Conservation (phyloP, 1,140 invertebrate species). For the Macrosteles quadrilineatus region DNA sequence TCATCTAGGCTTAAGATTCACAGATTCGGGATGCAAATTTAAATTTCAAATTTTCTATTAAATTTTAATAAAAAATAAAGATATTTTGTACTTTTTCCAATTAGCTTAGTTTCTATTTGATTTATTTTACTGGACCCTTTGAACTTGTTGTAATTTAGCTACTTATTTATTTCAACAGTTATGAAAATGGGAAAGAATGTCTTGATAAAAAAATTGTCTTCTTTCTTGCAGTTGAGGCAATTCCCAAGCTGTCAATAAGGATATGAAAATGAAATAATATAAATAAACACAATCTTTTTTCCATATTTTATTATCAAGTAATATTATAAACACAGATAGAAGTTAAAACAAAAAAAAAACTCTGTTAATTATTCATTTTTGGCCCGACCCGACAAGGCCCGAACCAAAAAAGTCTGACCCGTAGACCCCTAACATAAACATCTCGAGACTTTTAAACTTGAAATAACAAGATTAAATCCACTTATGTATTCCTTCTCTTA, state of each 20-base stretch:
- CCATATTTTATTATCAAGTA: too few species aligned
- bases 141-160: background rate
- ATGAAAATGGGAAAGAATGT: too few species aligned
- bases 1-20: slow-evolving; percentile 13
- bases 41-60: too few species aligned
- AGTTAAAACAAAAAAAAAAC: too few species aligned
- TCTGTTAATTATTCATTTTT: too few species aligned
- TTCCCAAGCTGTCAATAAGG: background rate
- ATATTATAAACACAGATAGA: too few species aligned
- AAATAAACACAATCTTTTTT: too few species aligned
- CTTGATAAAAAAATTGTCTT: too few species aligned
- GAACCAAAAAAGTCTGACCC: background rate
- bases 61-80: background rate
- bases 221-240: too few species aligned
- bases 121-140: background rate
- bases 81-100: background rate
- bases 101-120: background rate
- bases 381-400: background rate
- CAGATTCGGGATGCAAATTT: too few species aligned
- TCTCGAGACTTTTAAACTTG: background rate
- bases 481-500: background rate
- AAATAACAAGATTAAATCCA: background rate
- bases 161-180: too few species aligned
- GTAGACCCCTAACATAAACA: background rate
- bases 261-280: too few species aligned